phyloP scores from a whole-genome alignment of 2,113 vertebrate species.

The Vanacampus margaritifer region DNA sequence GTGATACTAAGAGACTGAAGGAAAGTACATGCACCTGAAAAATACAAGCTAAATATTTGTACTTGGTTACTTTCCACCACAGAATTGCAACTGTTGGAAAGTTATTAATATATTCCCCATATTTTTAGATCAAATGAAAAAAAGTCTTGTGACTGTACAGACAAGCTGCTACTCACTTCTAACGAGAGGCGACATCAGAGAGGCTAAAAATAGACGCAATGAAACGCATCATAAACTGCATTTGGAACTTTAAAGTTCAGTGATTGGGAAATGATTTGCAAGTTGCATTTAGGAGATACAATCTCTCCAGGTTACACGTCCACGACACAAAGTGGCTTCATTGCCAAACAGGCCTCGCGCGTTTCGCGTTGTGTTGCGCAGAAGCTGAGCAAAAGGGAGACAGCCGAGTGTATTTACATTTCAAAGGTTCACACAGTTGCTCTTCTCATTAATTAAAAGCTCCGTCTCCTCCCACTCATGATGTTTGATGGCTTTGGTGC shows the following conservation, averaged over 20 bases:
- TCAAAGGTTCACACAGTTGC: conserved; percentile 53
- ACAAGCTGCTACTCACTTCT: conserved; percentile 40
- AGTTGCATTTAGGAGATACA: conserved; percentile 12
- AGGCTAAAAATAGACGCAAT: conserved; percentile 59
- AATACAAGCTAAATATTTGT: background rate
- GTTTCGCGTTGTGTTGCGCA: conserved; percentile 33
- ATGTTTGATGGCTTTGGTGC: conserved; percentile 34
- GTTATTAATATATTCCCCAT: conserved; percentile 37
- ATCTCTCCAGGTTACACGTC: conserved; percentile 18
- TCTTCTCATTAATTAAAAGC: conserved; percentile 58
- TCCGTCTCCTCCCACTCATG: conserved; percentile 40
- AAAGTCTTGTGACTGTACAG: conserved; percentile 51
- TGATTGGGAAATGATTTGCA: conserved; percentile 24
- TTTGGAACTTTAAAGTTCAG: conserved; percentile 41
- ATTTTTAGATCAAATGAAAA: conserved; percentile 68
- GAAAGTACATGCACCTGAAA: too few relatives aligned
- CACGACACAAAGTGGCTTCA: conserved; percentile 24
- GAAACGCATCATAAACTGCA: conserved; percentile 33
- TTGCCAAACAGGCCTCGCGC: conserved; percentile 13
- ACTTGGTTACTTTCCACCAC: background rate
- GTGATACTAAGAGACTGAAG: too few relatives aligned
- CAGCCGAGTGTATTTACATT: conserved; percentile 55
- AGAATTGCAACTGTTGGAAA: conserved; percentile 12
- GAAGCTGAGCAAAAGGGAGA: conserved; percentile 33
- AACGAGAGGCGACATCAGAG: conserved; percentile 55